phyloP scores from a whole-genome alignment of 1,140 invertebrate genomes.

The Amphibalanus amphitrite region DNA sequence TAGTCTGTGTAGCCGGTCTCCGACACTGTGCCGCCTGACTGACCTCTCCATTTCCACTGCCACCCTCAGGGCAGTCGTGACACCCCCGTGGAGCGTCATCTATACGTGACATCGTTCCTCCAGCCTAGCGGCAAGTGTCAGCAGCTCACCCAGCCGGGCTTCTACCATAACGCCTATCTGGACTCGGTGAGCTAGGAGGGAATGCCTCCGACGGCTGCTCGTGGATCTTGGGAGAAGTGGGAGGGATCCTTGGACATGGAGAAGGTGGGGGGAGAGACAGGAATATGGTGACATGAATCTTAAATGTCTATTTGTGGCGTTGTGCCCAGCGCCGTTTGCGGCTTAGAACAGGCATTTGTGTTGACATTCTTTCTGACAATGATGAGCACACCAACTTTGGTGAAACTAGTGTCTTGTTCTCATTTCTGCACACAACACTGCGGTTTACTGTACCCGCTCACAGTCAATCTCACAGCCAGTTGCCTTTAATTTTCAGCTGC shows the following conservation, averaged over 20 bases:
- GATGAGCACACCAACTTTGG: too few relatives aligned
- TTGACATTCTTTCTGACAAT: too few relatives aligned
- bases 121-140: slow-evolving; percentile 49
- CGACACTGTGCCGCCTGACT: slow-evolving; percentile 34
- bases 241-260: not conserved
- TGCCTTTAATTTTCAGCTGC: too few relatives aligned
- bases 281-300: too few relatives aligned
- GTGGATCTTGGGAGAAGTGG: not conserved
- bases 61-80: slow-evolving; percentile 61
- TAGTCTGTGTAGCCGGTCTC: too few relatives aligned
- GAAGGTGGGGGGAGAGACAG: not conserved
- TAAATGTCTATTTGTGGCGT: too few relatives aligned
- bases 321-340: not conserved
- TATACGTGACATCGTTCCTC: slow-evolving; percentile 54
- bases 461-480: too few relatives aligned
- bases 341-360: too few relatives aligned
- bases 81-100: slow-evolving; percentile 59
- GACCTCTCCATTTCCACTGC: slow-evolving; percentile 52
- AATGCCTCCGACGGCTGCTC: not conserved
- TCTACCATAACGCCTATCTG: slow-evolving; percentile 18
- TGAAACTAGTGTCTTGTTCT: too few relatives aligned
- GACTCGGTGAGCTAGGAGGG: slow-evolving; percentile 13
- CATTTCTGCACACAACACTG: too few relatives aligned
- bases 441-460: too few relatives aligned
- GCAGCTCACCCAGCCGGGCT: slow-evolving; percentile 32